Conservation (phyloP, 2,113 vertebrate genomes). For the Oriolus oriolus region DNA sequence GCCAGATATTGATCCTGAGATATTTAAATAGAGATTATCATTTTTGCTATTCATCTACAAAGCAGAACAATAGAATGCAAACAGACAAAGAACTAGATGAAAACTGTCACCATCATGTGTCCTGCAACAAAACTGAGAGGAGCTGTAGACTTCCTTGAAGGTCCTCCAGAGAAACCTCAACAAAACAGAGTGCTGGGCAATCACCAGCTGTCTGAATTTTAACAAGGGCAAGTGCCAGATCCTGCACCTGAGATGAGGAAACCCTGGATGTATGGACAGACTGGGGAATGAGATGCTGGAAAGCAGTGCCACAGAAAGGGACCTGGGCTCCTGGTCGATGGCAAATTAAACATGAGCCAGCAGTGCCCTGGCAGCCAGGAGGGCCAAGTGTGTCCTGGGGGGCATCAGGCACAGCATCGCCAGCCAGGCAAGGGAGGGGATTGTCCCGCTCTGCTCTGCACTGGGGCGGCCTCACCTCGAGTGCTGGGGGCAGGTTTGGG, state of each 20-base stretch:
- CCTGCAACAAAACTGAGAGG: neutral
- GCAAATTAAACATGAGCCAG: rapidly evolving
- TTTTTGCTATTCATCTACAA: neutral
- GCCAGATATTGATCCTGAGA: neutral
- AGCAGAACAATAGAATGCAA: neutral
- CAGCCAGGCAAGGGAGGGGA: rapidly evolving
- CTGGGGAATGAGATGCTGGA: neutral
- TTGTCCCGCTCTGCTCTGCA: neutral
- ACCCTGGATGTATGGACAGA: neutral
- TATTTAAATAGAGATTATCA: neutral
- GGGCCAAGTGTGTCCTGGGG: rapidly evolving
- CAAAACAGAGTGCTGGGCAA: neutral
- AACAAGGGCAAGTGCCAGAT: rapidly evolving
- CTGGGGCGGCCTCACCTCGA: rapidly evolving
- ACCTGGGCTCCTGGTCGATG: rapidly evolving
- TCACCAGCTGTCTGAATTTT: neutral
- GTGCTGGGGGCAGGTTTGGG: neutral
- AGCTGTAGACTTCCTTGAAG: neutral
- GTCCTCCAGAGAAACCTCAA: neutral
- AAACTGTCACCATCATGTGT: neutral
- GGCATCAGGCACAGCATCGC: rapidly evolving
- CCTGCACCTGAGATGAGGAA: neutral
- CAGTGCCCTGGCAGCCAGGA: neutral
- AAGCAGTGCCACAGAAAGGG: rapidly evolving
- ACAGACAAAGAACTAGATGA: neutral